Evolutionary conservation across 2,888 invertebrate species (phyloP).

Genomic region (Cataglyphis albicans): DNA sequence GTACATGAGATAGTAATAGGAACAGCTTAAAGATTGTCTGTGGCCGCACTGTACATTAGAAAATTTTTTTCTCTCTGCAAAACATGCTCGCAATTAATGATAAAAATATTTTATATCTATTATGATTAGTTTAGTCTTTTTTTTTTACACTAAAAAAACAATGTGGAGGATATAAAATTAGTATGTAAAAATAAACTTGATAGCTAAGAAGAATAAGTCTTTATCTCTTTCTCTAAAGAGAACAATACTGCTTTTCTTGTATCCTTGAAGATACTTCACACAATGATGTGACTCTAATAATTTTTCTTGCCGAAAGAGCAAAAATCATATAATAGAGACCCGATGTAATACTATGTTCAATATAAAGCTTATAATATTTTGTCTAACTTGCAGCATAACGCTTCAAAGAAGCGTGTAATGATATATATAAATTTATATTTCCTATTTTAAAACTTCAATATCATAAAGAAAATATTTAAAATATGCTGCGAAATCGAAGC

Average conservation of each 20-base stretch:
- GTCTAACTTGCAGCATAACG: neutral
- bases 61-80: slow-evolving; percentile 59
- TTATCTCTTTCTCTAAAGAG: neutral
- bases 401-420: slow-evolving; percentile 9
- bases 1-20: slow-evolving; percentile 48
- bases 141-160: neutral
- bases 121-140: slow-evolving; percentile 55
- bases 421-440: slow-evolving; percentile 13
- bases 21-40: slow-evolving; percentile 52
- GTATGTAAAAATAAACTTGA: slow-evolving; percentile 56
- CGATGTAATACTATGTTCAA: slow-evolving; percentile 71
- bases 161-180: slow-evolving; percentile 20
- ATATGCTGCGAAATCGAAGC: neutral
- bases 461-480: neutral
- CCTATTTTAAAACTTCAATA: neutral
- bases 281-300: slow-evolving; percentile 73
- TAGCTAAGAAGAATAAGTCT: slow-evolving; percentile 22
- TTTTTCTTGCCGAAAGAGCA: slow-evolving; percentile 73
- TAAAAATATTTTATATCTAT: slow-evolving; percentile 51
- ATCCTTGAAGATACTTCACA: slow-evolving; percentile 58
- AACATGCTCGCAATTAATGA: slow-evolving; percentile 55
- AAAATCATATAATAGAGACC: slow-evolving; percentile 77
- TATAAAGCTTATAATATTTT: slow-evolving; percentile 21
- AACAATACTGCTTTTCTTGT: slow-evolving; percentile 37
- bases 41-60: slow-evolving; percentile 46